These are phyloP conservation scores for Azorinus chamasolen DNA, from an alignment of 2,888 invertebrate genomes.

Conservation along the genomic window DNA sequence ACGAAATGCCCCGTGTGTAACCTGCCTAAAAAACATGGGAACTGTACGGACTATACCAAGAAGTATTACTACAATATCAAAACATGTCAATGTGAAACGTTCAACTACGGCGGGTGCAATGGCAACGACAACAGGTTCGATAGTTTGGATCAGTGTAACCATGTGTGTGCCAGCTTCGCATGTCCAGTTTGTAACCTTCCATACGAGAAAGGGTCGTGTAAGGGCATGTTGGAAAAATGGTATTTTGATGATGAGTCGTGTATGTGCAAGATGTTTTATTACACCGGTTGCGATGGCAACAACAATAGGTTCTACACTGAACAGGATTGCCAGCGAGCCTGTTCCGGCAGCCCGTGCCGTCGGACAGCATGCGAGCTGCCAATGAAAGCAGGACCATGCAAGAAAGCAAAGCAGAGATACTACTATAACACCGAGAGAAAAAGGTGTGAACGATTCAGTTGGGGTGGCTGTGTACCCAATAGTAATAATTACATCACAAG, in stretches of 20 bases:
- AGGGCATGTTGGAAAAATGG: constrained; percentile 7
- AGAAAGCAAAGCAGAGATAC: too few relatives aligned
- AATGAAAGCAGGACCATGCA: too few relatives aligned
- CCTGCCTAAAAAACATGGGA: constrained; percentile 34
- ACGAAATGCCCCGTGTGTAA: constrained; percentile 46
- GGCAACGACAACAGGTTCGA: constrained; percentile 38
- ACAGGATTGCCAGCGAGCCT: constrained; percentile 19
- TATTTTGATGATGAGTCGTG: constrained; percentile 24
- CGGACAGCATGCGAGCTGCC: too few relatives aligned
- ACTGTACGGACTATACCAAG: constrained; percentile 35
- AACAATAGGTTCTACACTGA: constrained; percentile 25
- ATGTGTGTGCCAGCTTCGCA: constrained; percentile 15
- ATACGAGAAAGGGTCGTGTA: constrained; percentile 18
- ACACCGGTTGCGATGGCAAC: constrained; percentile 31
- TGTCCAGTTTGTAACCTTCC: constrained; percentile 37
- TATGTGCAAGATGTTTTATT: constrained; percentile 17
- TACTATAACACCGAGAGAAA: too few relatives aligned
- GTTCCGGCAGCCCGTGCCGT: neutral
- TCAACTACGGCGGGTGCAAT: too few relatives aligned
- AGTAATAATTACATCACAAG: too few relatives aligned
- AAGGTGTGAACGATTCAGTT: too few relatives aligned
- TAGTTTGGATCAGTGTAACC: constrained; percentile 38
- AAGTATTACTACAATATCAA: constrained; percentile 49
- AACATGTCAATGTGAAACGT: constrained; percentile 39
- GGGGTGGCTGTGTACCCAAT: too few relatives aligned